A percentile compares a stretch with the other conserved stretches of the same genome.
Conservation (phyloP, 2,797 vertebrate genomes). For the Notoglanidium macrostoma region DNA sequence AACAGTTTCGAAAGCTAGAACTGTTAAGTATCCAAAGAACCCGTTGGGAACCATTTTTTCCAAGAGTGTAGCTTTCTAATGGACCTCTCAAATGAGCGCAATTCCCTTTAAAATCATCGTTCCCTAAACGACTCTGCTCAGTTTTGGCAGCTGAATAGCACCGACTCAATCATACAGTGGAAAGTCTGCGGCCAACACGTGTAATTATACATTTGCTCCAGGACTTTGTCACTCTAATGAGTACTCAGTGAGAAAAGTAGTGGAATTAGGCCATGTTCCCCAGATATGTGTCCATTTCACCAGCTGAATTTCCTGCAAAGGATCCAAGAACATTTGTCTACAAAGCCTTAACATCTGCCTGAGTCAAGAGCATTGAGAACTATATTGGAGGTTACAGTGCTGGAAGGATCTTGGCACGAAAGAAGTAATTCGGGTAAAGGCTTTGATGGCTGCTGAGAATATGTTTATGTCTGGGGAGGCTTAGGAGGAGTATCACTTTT, state of each 20-base stretch:
- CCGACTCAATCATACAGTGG: slow-evolving; percentile 20
- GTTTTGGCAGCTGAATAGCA: slow-evolving; percentile 28
- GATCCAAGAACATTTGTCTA: slow-evolving; percentile 16
- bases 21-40: neutral
- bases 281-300: slow-evolving; percentile 2
- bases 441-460: neutral
- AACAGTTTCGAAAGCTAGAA: neutral
- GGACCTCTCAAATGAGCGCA: slow-evolving; percentile 38
- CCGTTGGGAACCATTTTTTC: neutral
- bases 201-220: slow-evolving; percentile 44
- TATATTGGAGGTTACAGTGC: neutral
- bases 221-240: slow-evolving; percentile 39
- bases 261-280: slow-evolving; percentile 28
- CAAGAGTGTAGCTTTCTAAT: slow-evolving; percentile 14
- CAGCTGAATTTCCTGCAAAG: slow-evolving; percentile 13
- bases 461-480: neutral
- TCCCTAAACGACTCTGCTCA: slow-evolving; percentile 21
- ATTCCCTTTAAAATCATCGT: slow-evolving; percentile 42
- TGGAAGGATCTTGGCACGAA: neutral
- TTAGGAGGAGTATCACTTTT: neutral
- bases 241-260: slow-evolving; percentile 30
- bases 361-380: slow-evolving; percentile 8
- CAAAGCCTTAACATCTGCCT: slow-evolving; percentile 14
- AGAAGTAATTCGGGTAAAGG: neutral
- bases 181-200: neutral